Conservation (phyloP, 2,113 vertebrate species). For the Bubalus kerabau region DNA sequence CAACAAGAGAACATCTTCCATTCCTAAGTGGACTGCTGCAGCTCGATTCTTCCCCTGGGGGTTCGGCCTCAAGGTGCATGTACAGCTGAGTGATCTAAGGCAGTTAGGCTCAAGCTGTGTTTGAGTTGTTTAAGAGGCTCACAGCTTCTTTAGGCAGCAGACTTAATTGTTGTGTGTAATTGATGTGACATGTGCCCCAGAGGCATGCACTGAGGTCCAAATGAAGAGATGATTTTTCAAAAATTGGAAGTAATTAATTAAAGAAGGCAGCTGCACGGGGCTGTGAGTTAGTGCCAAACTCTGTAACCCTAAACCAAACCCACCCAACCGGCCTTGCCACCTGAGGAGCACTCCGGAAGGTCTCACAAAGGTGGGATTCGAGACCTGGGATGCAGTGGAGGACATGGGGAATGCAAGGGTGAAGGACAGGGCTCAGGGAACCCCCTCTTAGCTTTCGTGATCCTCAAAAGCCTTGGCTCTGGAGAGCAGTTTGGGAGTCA, state of each 20-base stretch:
- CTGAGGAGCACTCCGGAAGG: neutral
- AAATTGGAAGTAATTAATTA: constrained; percentile 69
- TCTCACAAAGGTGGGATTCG: neutral
- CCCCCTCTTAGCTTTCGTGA: neutral
- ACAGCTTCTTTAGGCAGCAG: neutral
- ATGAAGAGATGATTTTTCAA: constrained; percentile 22
- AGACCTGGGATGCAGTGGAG: neutral
- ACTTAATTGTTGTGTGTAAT: constrained; percentile 64
- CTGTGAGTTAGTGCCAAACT: constrained; percentile 50
- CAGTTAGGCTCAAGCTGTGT: neutral
- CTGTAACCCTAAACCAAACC: constrained; percentile 61
- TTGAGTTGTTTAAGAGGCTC: constrained; percentile 9
- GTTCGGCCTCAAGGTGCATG: neutral
- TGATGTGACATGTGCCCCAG: constrained; percentile 64
- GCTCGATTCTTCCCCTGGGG: neutral
- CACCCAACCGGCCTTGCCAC: constrained; percentile 56
- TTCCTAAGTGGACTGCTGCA: neutral
- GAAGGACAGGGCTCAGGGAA: neutral
- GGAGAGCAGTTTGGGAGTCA: neutral
- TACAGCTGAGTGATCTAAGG: neutral
- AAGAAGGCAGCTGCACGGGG: constrained; percentile 43
- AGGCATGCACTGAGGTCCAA: constrained; percentile 62
- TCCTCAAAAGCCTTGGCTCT: neutral
- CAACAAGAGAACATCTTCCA: neutral
- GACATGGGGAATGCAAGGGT: neutral